Evolutionary conservation across 2,797 vertebrate genomes (phyloP).

Genomic region (Glyptemys insculpta): DNA sequence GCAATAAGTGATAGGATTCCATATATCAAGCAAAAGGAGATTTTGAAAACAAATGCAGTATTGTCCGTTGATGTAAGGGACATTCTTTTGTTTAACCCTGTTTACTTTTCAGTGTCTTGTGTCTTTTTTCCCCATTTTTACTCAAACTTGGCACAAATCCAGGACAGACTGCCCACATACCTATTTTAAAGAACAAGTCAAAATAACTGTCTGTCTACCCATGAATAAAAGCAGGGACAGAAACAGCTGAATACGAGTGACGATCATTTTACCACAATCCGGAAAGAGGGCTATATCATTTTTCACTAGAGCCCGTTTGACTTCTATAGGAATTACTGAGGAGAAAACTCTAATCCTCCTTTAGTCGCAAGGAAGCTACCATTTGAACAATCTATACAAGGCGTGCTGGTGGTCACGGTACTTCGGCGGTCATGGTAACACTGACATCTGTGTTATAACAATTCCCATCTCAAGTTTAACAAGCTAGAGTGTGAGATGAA

Average conservation of each 20-base stretch:
- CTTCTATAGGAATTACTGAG: background rate
- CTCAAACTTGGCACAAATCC: background rate
- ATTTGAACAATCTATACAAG: background rate
- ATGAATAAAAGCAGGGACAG: background rate
- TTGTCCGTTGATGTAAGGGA: accelerated
- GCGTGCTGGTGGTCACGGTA: background rate
- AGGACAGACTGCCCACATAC: background rate
- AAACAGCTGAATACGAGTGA: background rate
- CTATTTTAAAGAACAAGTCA: background rate
- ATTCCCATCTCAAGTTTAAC: background rate
- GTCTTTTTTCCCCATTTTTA: background rate
- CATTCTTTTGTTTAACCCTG: background rate
- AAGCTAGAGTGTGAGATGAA: background rate
- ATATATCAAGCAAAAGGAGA: background rate
- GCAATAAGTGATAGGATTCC: background rate
- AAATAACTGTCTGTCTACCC: background rate
- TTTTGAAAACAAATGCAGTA: background rate
- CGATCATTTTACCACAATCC: background rate
- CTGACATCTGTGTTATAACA: slow-evolving; percentile 4
- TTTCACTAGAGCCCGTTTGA: background rate
- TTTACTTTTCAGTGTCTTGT: background rate
- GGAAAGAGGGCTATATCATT: background rate
- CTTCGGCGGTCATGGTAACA: background rate
- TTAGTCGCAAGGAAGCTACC: background rate
- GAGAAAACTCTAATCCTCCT: background rate